These are phyloP conservation scores for Drosophila nigromelanica DNA, from an alignment of 1,140 invertebrate genomes.

Conservation along the genomic window DNA sequence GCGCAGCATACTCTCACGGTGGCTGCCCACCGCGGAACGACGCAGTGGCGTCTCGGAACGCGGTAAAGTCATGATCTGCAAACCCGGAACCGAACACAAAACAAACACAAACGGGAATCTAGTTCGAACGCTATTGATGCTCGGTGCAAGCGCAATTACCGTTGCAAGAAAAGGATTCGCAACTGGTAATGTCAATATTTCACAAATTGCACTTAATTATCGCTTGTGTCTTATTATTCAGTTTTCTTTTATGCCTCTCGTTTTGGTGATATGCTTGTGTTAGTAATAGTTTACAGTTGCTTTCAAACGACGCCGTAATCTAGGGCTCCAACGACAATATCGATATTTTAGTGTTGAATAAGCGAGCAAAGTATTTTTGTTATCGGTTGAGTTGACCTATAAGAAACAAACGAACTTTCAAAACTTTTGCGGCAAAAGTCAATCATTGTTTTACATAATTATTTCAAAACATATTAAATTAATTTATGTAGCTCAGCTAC, in stretches of 20 bases:
- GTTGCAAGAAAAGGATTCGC: neutral
- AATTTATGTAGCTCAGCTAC: neutral
- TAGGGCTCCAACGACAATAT: conserved; percentile 49
- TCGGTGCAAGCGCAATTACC: conserved; percentile 5
- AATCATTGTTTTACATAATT: neutral
- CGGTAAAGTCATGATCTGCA: conserved; percentile 63
- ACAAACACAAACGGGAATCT: conserved; percentile 1
- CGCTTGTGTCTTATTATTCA: conserved; percentile 34
- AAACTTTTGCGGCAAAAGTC: neutral
- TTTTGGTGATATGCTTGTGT: conserved; percentile 51
- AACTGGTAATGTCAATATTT: conserved; percentile 1
- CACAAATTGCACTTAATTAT: conserved; percentile 30
- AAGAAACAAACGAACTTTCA: neutral
- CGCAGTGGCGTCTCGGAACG: conserved; percentile 74
- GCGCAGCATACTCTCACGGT: conserved; percentile 52
- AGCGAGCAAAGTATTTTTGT: neutral
- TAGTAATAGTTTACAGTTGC: conserved; percentile 78
- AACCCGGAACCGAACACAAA: neutral
- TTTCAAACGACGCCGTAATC: conserved; percentile 76
- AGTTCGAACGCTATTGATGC: neutral
- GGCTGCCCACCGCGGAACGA: conserved; percentile 75
- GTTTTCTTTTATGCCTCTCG: conserved; percentile 41
- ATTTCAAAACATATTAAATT: neutral
- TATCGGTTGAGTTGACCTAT: neutral
- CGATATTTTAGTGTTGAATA: conserved; percentile 49